Percentiles rank a stretch among this genome's conserved stretches.
Evolutionary conservation across 2,113 vertebrate species (phyloP).

Genomic region (Oncorhynchus mykiss): DNA sequence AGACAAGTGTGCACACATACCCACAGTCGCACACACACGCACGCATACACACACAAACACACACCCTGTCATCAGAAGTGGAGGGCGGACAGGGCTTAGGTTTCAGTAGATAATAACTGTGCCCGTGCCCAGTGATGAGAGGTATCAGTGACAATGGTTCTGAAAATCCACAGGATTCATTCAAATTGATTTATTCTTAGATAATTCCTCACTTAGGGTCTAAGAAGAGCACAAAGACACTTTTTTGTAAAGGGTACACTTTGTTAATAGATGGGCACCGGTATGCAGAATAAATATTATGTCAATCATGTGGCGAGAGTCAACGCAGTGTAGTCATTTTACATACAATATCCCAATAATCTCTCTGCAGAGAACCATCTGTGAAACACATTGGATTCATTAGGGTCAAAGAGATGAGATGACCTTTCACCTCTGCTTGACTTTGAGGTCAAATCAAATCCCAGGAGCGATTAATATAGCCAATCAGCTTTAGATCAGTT

Average conservation of each 20-base stretch:
- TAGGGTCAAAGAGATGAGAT: slow-evolving; percentile 10
- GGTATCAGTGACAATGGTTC: too few species aligned
- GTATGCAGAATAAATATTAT: background rate
- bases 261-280: too few species aligned
- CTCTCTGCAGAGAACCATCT: background rate
- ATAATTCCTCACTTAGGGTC: background rate
- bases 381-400: background rate
- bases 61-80: background rate
- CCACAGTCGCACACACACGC: too few species aligned
- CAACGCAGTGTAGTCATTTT: background rate
- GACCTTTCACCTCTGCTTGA: slow-evolving; percentile 21
- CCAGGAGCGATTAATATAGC: background rate
- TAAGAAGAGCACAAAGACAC: background rate
- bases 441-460: background rate
- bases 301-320: background rate
- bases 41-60: background rate
- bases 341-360: background rate
- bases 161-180: too few species aligned
- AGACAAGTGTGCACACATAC: too few species aligned
- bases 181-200: too few species aligned
- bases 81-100: background rate
- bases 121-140: background rate
- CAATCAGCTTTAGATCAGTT: slow-evolving; percentile 3
- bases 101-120: background rate
- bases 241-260: too few species aligned